A percentile compares a stretch with the other conserved stretches of the same genome.
phyloP scores from a whole-genome alignment of 2,797 vertebrate species.

The Microchirus variegatus region DNA sequence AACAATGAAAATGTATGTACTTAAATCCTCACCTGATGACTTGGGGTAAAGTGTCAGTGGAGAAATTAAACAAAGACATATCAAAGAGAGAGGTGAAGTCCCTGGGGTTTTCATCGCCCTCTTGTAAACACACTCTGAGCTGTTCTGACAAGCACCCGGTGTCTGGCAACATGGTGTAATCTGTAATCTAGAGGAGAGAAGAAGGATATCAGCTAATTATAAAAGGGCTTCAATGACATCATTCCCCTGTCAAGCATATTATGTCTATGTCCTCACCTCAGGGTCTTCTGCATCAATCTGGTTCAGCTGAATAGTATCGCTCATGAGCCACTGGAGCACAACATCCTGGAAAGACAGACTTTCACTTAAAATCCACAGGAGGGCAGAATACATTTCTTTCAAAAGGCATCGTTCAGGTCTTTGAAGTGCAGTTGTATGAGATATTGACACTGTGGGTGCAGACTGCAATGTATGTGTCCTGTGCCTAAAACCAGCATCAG shows the following conservation, averaged over 20 bases:
- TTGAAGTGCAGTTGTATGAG: neutral
- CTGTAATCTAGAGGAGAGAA: constrained; percentile 85
- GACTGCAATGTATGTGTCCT: no score
- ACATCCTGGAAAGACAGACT: constrained; percentile 84
- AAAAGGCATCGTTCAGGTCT: neutral
- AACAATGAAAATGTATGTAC: no score
- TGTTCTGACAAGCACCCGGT: constrained; percentile 88
- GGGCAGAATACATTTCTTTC: neutral
- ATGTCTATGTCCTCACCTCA: constrained; percentile 80
- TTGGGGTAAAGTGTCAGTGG: constrained; percentile 88
- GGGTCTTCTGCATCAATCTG: constrained; percentile 96
- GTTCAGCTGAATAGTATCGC: constrained; percentile 90
- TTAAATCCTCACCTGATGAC: constrained; percentile 88
- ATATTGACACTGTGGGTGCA: no score
- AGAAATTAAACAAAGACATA: constrained; percentile 88
- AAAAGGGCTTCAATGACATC: no score
- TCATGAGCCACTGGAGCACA: constrained; percentile 96
- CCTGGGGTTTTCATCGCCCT: constrained; percentile 92
- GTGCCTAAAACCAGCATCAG: no score
- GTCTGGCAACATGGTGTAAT: constrained; percentile 94
- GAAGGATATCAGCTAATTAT: neutral
- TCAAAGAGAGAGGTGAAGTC: constrained; percentile 96
- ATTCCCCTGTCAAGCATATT: neutral
- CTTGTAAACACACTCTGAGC: constrained; percentile 91
- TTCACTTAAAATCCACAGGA: neutral